Evolutionary conservation across 1,140 invertebrate genomes (phyloP).

Genomic region (Sycophaga agraensis): DNA sequence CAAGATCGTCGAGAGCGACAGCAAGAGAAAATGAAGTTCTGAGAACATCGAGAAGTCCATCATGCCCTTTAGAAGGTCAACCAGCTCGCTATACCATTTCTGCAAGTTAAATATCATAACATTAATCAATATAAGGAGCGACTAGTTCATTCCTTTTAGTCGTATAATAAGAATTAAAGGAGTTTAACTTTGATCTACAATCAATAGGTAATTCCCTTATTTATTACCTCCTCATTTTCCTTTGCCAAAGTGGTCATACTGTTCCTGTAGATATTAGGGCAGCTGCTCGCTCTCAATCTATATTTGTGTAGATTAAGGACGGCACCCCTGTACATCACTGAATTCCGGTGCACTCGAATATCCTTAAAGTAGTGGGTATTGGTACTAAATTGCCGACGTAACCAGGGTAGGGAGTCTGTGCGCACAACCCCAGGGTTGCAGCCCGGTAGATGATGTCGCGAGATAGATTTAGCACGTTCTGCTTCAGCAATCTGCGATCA

Average conservation of each 20-base stretch:
- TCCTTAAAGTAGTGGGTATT: conserved; percentile 73
- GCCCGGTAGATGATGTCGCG: conserved; percentile 35
- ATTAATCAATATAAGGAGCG: too few species aligned
- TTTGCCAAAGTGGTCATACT: conserved; percentile 84
- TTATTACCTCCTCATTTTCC: conserved; percentile 73
- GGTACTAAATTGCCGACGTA: conserved; percentile 63
- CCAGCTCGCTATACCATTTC: conserved; percentile 75
- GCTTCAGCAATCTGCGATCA: conserved; percentile 34
- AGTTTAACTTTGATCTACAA: too few species aligned
- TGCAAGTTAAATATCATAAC: conserved; percentile 39
- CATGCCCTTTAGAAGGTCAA: conserved; percentile 72
- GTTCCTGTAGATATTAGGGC: conserved; percentile 87
- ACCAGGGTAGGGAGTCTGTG: conserved; percentile 56
- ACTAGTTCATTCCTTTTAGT: too few species aligned
- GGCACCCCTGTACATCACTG: conserved; percentile 80
- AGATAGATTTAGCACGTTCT: conserved; percentile 37
- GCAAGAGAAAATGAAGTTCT: conserved; percentile 76
- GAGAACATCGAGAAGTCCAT: conserved; percentile 80
- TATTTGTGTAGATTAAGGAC: conserved; percentile 80
- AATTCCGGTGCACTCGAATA: conserved; percentile 75
- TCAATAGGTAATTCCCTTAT: too few species aligned
- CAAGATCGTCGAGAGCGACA: conserved; percentile 80
- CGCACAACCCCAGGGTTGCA: conserved; percentile 34
- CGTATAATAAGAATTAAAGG: too few species aligned
- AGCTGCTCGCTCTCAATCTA: conserved; percentile 80